Evolutionary conservation across 2,888 invertebrate genomes (phyloP).

Genomic region (Lycocerus yunnanus): DNA sequence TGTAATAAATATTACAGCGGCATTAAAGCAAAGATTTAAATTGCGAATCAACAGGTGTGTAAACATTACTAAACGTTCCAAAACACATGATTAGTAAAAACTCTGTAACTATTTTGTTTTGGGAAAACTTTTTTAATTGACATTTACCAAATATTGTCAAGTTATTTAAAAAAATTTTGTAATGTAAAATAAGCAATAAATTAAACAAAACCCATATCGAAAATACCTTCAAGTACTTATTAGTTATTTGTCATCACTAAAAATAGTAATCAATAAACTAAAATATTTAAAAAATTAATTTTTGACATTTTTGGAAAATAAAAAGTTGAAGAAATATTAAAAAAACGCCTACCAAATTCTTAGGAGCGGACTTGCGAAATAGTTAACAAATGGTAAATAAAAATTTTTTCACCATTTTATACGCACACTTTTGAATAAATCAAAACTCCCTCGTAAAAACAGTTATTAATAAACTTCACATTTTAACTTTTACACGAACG

Average conservation of each 20-base stretch:
- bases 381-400: constrained; percentile 4
- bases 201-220: constrained; percentile 8
- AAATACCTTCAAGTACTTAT: constrained; percentile 1
- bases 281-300: constrained; percentile 18
- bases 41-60: constrained; percentile 14
- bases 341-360: constrained; percentile 50
- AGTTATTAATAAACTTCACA: constrained; percentile 6
- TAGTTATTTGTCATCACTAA: constrained; percentile 41
- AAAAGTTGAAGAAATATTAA: not conserved
- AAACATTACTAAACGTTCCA: not conserved
- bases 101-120: not conserved
- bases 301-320: constrained; percentile 2
- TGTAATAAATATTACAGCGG: not conserved
- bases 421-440: not conserved
- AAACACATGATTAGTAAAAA: not conserved
- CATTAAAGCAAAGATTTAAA: not conserved
- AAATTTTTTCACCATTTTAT: not conserved
- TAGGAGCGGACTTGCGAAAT: constrained; percentile 39
- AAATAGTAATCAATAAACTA: constrained; percentile 37
- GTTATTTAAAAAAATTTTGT: constrained; percentile 6
- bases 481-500: not conserved
- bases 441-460: constrained; percentile 2
- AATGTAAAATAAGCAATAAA: constrained; percentile 7
- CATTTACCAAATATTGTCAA: not conserved
- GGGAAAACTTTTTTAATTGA: not conserved